Conservation (phyloP, 2,888 invertebrate species). For the Drosophila lacicola region DNA sequence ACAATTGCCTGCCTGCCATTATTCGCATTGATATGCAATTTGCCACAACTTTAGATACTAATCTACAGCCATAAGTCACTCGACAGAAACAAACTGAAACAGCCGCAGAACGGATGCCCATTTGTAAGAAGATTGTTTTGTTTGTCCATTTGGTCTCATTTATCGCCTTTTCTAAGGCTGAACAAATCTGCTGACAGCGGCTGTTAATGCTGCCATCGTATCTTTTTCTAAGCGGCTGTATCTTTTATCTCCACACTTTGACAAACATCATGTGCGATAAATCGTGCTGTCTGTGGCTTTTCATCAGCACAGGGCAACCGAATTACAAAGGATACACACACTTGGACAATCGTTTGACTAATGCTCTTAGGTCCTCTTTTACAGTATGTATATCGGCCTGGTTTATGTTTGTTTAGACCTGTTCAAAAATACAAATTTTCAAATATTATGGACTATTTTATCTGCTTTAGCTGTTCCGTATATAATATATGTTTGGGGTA, state of each 20-base stretch:
- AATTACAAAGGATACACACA: slow-evolving; percentile 28
- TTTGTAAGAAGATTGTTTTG: slow-evolving; percentile 56
- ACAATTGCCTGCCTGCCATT: background rate
- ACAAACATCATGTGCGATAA: slow-evolving; percentile 68
- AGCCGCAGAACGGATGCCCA: slow-evolving; percentile 18
- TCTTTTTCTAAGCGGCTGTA: slow-evolving; percentile 29
- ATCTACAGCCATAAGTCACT: slow-evolving; percentile 13
- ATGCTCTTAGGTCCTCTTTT: slow-evolving; percentile 9
- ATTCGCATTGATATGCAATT: background rate
- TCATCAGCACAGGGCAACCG: slow-evolving; percentile 31
- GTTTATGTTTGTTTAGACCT: slow-evolving; percentile 5
- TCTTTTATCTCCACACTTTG: slow-evolving; percentile 60
- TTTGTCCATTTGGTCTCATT: slow-evolving; percentile 60
- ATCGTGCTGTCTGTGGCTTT: slow-evolving; percentile 55
- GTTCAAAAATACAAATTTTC: background rate
- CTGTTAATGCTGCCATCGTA: slow-evolving; percentile 31
- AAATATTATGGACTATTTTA: too few species aligned
- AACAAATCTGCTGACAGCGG: slow-evolving; percentile 64
- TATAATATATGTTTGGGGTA: too few species aligned
- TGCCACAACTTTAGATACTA: slow-evolving; percentile 10
- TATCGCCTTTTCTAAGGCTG: slow-evolving; percentile 56
- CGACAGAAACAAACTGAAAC: slow-evolving; percentile 3
- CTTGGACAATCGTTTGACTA: slow-evolving; percentile 16
- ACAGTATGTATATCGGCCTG: background rate
- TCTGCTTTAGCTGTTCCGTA: too few species aligned